A percentile compares a stretch with the other conserved stretches of the same genome.
Conservation (phyloP, 2,797 vertebrate species). For the Chanos chanos region DNA sequence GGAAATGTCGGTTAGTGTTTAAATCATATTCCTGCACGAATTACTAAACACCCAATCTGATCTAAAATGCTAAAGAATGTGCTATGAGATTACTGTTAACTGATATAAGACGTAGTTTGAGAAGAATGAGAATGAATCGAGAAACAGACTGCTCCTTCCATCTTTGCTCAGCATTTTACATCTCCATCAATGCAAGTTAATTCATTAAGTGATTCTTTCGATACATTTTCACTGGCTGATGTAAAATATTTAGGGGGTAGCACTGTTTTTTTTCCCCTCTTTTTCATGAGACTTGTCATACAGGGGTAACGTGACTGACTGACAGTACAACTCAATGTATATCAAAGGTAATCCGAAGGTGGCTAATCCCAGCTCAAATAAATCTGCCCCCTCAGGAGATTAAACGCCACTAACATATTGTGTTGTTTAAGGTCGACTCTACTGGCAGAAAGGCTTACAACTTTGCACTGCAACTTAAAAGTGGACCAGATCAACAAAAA, state of each 20-base stretch:
- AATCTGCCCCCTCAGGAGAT: slow-evolving; percentile 4
- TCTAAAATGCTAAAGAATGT: neutral
- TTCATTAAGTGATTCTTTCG: too few relatives aligned
- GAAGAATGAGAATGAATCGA: too few relatives aligned
- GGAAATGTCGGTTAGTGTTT: neutral
- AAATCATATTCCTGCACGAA: neutral
- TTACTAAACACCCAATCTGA: neutral
- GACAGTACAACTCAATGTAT: slow-evolving; percentile 9
- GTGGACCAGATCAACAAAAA: too few relatives aligned
- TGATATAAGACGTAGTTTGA: too few relatives aligned
- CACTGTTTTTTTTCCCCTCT: too few relatives aligned
- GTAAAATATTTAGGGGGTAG: too few relatives aligned
- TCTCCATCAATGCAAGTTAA: too few relatives aligned
- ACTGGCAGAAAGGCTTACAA: neutral
- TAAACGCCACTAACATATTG: slow-evolving; percentile 15
- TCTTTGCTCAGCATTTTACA: too few relatives aligned
- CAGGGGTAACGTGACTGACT: neutral
- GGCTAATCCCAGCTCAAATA: slow-evolving; percentile 8
- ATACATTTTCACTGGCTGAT: too few relatives aligned
- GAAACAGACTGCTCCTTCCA: too few relatives aligned
- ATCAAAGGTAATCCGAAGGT: slow-evolving; percentile 24
- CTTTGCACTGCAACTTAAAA: too few relatives aligned
- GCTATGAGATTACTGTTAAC: neutral
- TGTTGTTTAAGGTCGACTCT: neutral
- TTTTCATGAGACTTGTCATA: neutral